phyloP scores from a whole-genome alignment of 2,113 vertebrate species.

The Mus spicilegus region DNA sequence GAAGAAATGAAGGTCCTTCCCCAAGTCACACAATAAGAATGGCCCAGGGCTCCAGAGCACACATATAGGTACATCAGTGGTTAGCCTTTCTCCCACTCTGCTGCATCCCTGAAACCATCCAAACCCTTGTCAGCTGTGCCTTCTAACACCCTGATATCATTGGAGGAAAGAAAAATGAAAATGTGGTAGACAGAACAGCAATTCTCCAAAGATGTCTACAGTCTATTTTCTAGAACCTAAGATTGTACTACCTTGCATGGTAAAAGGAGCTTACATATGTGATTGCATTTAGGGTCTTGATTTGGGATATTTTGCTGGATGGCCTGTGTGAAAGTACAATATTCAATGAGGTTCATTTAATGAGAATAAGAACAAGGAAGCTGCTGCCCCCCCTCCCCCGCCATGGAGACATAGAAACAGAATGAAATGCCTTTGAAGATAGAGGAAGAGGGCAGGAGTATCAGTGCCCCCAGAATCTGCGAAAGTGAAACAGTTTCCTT shows the following conservation, averaged over 20 bases:
- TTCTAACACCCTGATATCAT: background rate
- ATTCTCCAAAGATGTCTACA: background rate
- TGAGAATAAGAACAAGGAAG: background rate
- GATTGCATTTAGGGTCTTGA: background rate
- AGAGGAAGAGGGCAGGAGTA: background rate
- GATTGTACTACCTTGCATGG: background rate
- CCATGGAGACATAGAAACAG: background rate
- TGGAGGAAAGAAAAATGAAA: background rate
- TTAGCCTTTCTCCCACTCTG: background rate
- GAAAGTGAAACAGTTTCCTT: background rate
- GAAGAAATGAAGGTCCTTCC: background rate
- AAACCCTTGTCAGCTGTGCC: background rate
- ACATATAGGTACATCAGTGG: background rate
- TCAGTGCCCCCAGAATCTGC: too few species aligned
- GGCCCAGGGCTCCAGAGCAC: too few species aligned
- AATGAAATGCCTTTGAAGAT: background rate
- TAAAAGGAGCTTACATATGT: background rate
- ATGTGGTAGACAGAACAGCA: background rate
- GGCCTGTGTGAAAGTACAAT: background rate
- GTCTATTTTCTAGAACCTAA: background rate
- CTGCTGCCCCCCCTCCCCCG: background rate
- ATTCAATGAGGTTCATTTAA: background rate
- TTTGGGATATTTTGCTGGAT: background rate
- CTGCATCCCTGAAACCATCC: background rate
- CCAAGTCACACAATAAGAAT: background rate